Evolutionary conservation across 2,797 vertebrate genomes (phyloP).

Genomic region (Urosaurus nigricauda): DNA sequence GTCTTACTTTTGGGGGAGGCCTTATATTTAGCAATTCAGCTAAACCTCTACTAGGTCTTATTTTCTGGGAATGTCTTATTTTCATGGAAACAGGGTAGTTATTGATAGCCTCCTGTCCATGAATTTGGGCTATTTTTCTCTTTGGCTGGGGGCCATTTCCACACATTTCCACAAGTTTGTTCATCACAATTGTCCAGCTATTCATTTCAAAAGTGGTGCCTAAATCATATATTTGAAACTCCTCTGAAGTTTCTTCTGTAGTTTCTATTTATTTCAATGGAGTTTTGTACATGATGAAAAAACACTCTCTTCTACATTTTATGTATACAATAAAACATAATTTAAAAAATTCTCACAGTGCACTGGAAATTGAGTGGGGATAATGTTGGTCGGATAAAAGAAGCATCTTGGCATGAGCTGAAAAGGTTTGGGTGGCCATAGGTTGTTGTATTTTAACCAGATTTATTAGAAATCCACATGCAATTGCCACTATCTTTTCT

Average conservation of each 20-base stretch:
- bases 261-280: background rate
- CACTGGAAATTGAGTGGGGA: background rate
- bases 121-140: background rate
- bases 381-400: fast-evolving
- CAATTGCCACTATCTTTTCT: background rate
- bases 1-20: too few relatives aligned
- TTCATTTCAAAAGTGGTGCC: background rate
- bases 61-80: too few relatives aligned
- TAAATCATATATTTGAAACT: background rate
- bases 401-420: fast-evolving
- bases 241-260: background rate
- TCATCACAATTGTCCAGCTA: background rate
- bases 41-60: too few relatives aligned
- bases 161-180: background rate
- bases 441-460: conserved; percentile 17
- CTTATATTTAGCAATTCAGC: too few relatives aligned
- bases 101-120: background rate
- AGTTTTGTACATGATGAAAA: background rate
- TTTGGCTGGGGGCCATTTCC: background rate
- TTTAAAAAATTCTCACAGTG: too few relatives aligned
- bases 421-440: background rate
- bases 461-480: conserved; percentile 35
- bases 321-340: too few relatives aligned
- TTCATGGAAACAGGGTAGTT: too few relatives aligned
- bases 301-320: too few relatives aligned